Base-by-base conservation (phyloP, 2,888 invertebrate genomes). In the Cerceris rybyensis region DNA sequence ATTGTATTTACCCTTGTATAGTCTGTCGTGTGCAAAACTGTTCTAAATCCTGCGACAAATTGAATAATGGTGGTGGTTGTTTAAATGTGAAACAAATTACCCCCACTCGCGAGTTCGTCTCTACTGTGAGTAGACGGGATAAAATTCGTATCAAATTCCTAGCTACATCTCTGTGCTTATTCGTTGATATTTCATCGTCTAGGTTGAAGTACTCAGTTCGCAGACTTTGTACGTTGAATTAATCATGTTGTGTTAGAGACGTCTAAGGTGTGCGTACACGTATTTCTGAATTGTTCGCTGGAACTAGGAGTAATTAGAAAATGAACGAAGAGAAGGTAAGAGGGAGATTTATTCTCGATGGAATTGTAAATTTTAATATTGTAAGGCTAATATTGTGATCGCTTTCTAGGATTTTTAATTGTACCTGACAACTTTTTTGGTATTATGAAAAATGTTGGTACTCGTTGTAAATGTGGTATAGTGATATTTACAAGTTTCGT, bases 141-240 rank as follows among this genome's bases (percentile, higher is more conserved):
- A 61, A 69, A 77, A 69, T 65, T 61, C 46, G 59, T 63, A 58
- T 71, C 63, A 52, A 63, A 72, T 58, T 39, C 58, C 28, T 16
- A 41, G 28, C 16, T 67, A 49, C n/a, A 52, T 17, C 55, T n/a
- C 43, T 42, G 9, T 43, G 17, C n/a, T 42, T 68, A 42, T 55
- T 8, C 41, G 14, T 71, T 61, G 39, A 7, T 54, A 16, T 60
- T 28, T n/a, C 57, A 55, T 69, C 59, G 52, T 70, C 52, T 49
- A 11, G 17, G n/a, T 46, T 67, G 46, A 41, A 28, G 41, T 8
- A 39, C 57, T 59, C 59, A 75, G 63, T 43, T 75, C 68, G 58
- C 49, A 67, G 70, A 82, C 75, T 82, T 81, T 64, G 69, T 79
- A 70, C 70, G 14, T 39, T 60, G 72, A 81, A 81, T 81, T 81